A percentile compares a stretch with the other conserved stretches of the same genome.
phyloP scores from a whole-genome alignment of 2,888 invertebrate genomes.

The Anoplius nigerrimus region DNA sequence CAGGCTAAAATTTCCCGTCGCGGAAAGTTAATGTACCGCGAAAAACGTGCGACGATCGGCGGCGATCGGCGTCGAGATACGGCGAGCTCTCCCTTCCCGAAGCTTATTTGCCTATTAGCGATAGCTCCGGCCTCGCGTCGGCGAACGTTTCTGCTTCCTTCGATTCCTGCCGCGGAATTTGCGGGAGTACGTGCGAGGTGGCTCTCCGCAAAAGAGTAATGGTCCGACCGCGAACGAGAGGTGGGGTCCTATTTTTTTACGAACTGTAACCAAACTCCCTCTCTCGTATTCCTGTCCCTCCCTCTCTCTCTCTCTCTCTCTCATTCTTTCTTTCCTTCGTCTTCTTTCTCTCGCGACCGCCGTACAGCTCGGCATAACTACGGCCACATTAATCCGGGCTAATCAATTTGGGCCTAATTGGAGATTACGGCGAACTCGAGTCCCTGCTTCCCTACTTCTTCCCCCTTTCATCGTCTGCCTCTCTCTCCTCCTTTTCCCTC shows the following conservation, averaged over 20 bases:
- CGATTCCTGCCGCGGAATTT: too few species aligned
- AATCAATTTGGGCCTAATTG: conserved; percentile 73
- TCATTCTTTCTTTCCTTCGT: too few species aligned
- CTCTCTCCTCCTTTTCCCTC: conserved; percentile 7
- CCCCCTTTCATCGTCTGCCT: conserved; percentile 4
- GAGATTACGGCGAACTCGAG: conserved; percentile 65
- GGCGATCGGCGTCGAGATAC: conserved; percentile 17
- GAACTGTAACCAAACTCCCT: conserved; percentile 8
- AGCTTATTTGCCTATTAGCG: too few species aligned
- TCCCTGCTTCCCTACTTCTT: conserved; percentile 33
- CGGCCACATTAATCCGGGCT: conserved; percentile 65
- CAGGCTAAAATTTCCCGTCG: too few species aligned
- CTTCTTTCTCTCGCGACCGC: neutral
- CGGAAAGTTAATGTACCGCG: too few species aligned
- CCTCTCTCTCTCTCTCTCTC: too few species aligned
- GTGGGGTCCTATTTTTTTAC: conserved; percentile 17
- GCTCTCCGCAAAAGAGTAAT: neutral
- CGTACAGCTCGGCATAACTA: conserved; percentile 27
- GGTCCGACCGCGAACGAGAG: neutral
- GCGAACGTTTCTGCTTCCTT: too few species aligned
- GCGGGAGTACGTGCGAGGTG: too few species aligned
- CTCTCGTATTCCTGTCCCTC: too few species aligned
- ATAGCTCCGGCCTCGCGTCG: too few species aligned
- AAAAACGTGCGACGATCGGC: neutral
- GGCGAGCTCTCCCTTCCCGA: neutral